phyloP scores from a whole-genome alignment of 2,888 invertebrate species.

The Dryomyza anilis region DNA sequence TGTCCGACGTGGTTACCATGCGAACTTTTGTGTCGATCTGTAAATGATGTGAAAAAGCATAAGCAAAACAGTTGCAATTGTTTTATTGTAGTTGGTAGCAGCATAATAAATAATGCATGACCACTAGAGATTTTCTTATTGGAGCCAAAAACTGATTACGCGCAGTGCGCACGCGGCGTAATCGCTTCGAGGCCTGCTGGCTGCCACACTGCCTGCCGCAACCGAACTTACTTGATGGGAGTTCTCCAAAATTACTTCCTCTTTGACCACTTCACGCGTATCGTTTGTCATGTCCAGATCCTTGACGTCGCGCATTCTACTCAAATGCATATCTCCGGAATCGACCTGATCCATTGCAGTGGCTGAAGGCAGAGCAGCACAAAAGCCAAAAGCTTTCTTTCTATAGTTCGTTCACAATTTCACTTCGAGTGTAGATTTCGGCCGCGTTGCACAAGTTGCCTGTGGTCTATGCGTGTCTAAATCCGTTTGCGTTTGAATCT shows the following conservation, averaged over 20 bases:
- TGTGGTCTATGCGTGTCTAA: conserved; percentile 16
- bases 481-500: background rate
- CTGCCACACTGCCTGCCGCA: background rate
- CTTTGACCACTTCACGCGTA: conserved; percentile 54
- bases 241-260: conserved; percentile 55
- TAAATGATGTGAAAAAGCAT: background rate
- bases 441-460: conserved; percentile 18
- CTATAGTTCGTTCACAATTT: conserved; percentile 26
- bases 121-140: background rate
- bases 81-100: background rate
- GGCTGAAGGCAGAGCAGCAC: too few relatives aligned
- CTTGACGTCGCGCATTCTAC: conserved; percentile 55
- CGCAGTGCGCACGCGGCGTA: background rate
- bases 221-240: conserved; percentile 42
- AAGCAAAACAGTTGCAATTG: background rate
- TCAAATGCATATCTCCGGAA: conserved; percentile 54
- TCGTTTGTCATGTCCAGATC: conserved; percentile 46
- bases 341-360: conserved; percentile 55
- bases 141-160: background rate
- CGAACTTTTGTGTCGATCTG: conserved; percentile 52
- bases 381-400: conserved; percentile 33
- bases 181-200: too few relatives aligned
- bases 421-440: conserved; percentile 23
- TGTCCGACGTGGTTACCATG: conserved; percentile 59
- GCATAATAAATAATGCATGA: background rate